phyloP scores from a whole-genome alignment of 2,797 vertebrate genomes.

The Etheostoma nigrum region DNA sequence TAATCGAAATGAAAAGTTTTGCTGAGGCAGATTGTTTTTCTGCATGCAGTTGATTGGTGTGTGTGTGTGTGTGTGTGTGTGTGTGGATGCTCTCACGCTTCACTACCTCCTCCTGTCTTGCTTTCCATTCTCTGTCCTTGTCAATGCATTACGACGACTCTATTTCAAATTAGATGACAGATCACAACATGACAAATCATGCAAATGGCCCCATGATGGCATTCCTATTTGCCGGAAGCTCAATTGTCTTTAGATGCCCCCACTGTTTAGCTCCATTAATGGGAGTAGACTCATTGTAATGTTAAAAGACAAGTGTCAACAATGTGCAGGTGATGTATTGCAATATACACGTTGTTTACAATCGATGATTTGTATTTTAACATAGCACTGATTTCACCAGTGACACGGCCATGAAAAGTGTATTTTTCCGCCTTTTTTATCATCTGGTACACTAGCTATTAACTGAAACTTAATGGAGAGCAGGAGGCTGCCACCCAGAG shows the following conservation, averaged over 20 bases:
- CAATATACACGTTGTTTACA: slow-evolving; percentile 23
- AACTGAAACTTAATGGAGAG: slow-evolving; percentile 76
- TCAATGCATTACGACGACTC: slow-evolving; percentile 78
- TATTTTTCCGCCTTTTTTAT: slow-evolving; percentile 29
- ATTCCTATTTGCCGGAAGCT: slow-evolving; percentile 56
- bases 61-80: slow-evolving; percentile 22
- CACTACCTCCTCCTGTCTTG: slow-evolving; percentile 58
- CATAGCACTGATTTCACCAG: slow-evolving; percentile 7
- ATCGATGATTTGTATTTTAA: slow-evolving; percentile 22
- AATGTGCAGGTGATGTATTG: slow-evolving; percentile 13
- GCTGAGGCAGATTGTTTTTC: slow-evolving; percentile 80
- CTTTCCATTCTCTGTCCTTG: slow-evolving; percentile 70
- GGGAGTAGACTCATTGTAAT: slow-evolving; percentile 9
- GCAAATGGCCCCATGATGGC: slow-evolving; percentile 72
- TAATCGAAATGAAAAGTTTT: slow-evolving; percentile 85
- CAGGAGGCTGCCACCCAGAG: slow-evolving; percentile 71
- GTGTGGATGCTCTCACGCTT: slow-evolving; percentile 30
- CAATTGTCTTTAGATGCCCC: slow-evolving; percentile 59
- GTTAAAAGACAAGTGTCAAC: slow-evolving; percentile 40
- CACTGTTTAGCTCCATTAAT: slow-evolving; percentile 44
- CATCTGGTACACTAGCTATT: slow-evolving; percentile 66
- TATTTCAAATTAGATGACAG: slow-evolving; percentile 79
- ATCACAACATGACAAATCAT: slow-evolving; percentile 73
- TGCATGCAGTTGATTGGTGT: slow-evolving; percentile 46
- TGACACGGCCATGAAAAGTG: neutral